Conservation (phyloP, 2,797 vertebrate species). For the Champsocephalus esox region DNA sequence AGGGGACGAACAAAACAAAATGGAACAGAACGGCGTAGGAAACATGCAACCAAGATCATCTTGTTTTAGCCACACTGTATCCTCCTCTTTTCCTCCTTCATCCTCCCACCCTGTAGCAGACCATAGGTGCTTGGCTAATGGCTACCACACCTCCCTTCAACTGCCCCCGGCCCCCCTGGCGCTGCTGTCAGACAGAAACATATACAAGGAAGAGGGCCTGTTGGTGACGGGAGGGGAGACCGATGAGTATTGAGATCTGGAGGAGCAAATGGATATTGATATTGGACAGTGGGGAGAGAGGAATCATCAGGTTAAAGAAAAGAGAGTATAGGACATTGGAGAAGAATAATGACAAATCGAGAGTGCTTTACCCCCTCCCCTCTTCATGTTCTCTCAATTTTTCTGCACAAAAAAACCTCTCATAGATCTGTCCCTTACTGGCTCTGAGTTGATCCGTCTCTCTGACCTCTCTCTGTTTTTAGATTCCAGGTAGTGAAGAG, state of each 20-base stretch:
- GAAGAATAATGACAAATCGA: conserved; percentile 51
- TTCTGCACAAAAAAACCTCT: conserved; percentile 13
- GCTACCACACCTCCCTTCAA: conserved; percentile 82
- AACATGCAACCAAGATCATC: conserved; percentile 69
- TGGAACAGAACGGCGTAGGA: conserved; percentile 65
- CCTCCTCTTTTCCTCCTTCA: conserved; percentile 52
- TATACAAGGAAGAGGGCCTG: conserved; percentile 51
- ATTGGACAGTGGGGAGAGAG: conserved; percentile 27
- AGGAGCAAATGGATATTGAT: conserved; percentile 44
- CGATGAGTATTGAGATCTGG: conserved; percentile 58
- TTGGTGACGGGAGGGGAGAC: conserved; percentile 57
- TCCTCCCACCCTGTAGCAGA: conserved; percentile 78
- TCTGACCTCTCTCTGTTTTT: conserved; percentile 16
- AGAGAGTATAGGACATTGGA: conserved; percentile 29
- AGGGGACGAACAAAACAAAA: conserved; percentile 70
- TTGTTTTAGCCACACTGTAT: conserved; percentile 53
- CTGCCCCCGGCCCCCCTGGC: conserved; percentile 51
- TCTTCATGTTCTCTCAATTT: conserved; percentile 39
- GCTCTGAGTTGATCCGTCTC: conserved; percentile 18
- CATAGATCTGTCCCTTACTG: neutral
- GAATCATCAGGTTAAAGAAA: neutral
- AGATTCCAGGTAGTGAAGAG: conserved; percentile 31
- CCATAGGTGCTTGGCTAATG: conserved; percentile 72
- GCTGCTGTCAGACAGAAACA: conserved; percentile 69
- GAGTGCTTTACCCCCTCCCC: conserved; percentile 51